Percentiles rank a stretch among this genome's conserved stretches.
Evolutionary conservation across 2,888 invertebrate genomes (phyloP).

Genomic region (Aplocera efformata): DNA sequence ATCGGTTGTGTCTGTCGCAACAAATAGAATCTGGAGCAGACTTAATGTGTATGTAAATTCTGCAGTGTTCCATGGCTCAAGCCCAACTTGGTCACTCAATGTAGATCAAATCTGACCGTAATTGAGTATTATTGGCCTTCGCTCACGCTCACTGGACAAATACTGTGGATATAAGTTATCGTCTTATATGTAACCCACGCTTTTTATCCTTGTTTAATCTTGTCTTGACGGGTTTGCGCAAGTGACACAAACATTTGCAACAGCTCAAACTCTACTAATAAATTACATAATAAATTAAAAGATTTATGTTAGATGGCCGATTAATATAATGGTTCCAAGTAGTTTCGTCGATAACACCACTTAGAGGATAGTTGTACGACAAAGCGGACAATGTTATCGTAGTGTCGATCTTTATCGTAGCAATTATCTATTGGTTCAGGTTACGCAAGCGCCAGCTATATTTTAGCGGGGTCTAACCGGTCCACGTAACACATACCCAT

Average conservation of each 20-base stretch:
- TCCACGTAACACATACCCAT: slow-evolving; percentile 60
- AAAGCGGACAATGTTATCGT: slow-evolving; percentile 57
- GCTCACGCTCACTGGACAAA: slow-evolving; percentile 29
- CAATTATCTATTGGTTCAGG: slow-evolving; percentile 45
- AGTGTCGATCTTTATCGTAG: slow-evolving; percentile 59
- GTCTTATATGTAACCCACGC: slow-evolving; percentile 10
- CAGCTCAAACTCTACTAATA: slow-evolving; percentile 2
- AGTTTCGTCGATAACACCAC: slow-evolving; percentile 21
- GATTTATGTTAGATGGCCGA: slow-evolving; percentile 6
- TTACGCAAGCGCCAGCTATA: slow-evolving; percentile 60
- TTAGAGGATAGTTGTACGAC: slow-evolving; percentile 40
- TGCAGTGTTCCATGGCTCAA: slow-evolving; percentile 47
- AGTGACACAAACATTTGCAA: slow-evolving; percentile 9
- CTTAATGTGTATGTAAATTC: slow-evolving; percentile 64
- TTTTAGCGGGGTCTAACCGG: slow-evolving; percentile 61
- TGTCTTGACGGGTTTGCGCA: slow-evolving; percentile 11
- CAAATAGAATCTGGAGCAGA: slow-evolving; percentile 58
- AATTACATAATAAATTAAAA: slow-evolving; percentile 21
- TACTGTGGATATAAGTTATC: slow-evolving; percentile 26
- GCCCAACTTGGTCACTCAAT: slow-evolving; percentile 45
- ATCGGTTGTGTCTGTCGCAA: slow-evolving; percentile 44
- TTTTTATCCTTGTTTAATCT: slow-evolving; percentile 13
- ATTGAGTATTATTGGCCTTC: slow-evolving; percentile 30
- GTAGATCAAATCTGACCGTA: slow-evolving; percentile 45
- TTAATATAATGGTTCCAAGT: slow-evolving; percentile 11